Base-by-base conservation (phyloP, 2,797 vertebrate genomes). In the Enteromius treurensis region DNA sequence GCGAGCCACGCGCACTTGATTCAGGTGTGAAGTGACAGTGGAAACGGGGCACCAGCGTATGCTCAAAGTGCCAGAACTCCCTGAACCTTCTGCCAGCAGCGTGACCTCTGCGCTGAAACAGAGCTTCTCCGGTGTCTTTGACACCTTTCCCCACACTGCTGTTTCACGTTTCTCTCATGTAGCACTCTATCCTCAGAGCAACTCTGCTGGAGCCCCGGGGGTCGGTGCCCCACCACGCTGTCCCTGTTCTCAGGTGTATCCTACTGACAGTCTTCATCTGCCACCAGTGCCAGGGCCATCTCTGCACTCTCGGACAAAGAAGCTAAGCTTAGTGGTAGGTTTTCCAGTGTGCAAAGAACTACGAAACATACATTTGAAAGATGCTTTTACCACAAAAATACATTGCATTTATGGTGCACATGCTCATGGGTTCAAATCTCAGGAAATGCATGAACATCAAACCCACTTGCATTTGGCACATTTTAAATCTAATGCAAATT, bases 151-250 rank as follows among this genome's bases (percentile, higher is more conserved):
- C 83, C 70, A 82, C 51, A 40, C 82, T 86, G 70, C 79, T 84
- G 87, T 73, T 82, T 88, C 79, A 85, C 82, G 51, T 85, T 89
- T 84, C 84, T 74, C 60, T 42, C 34, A 5, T 84, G 60, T 55
- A 83, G 68, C 67, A 19, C 73, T 53, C 55, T 86, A 84, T 86
- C 83, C 80, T 83, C 53, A 78, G 34, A 86, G 55, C 64, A 87
- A 85, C 85, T 81, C 79, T 64, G 53, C 60, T 73, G 78, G 47
- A 74, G 73, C 55, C 77, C 32, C 74, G 4, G 65, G 37, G 53
- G 69, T 47, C 64, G 37, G 14, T 37, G 23, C 77, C 81, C 77
- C 75, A 49, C 21, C 58, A 49, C 45, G 1, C 26, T 81, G 55
- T 82, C n/a, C 64, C 40, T 55, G 40, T 65, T 86, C 85, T 79